A percentile compares a stretch with the other conserved stretches of the same genome.
phyloP scores from a whole-genome alignment of 2,797 vertebrate genomes.

The Adrianichthys oophorus region DNA sequence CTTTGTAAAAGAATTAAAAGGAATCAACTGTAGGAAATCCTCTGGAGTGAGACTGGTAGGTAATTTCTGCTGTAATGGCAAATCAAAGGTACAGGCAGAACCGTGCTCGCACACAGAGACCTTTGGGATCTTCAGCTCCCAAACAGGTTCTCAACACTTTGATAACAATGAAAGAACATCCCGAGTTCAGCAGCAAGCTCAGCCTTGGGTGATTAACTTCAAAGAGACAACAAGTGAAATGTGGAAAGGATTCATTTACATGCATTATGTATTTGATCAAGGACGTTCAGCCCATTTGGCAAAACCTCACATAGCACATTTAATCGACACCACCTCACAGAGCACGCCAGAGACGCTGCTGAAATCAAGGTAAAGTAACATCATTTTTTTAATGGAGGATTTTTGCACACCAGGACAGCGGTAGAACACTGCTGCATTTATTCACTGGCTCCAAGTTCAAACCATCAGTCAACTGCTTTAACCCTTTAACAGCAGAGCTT shows the following conservation, averaged over 20 bases:
- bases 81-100: constrained; percentile 56
- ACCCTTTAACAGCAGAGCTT: no score
- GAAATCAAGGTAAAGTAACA: neutral
- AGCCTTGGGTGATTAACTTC: constrained; percentile 19
- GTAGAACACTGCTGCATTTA: no score
- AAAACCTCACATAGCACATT: neutral
- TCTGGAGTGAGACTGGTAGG: constrained; percentile 45
- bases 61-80: constrained; percentile 55
- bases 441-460: no score
- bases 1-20: constrained; percentile 58
- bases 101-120: constrained; percentile 20
- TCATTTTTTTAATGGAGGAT: no score
- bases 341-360: neutral
- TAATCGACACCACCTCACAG: neutral
- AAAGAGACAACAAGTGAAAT: constrained; percentile 15
- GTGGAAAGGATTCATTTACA: constrained; percentile 4
- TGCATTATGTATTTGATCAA: constrained; percentile 1
- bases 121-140: constrained; percentile 48
- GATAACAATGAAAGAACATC: constrained; percentile 39
- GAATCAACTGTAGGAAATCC: constrained; percentile 37
- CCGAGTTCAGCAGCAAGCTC: constrained; percentile 22
- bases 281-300: neutral
- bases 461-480: no score
- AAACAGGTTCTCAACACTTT: constrained; percentile 52
- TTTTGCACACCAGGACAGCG: no score